These are phyloP conservation scores for Bungarus multicinctus DNA, from an alignment of 2,113 vertebrate species.

Conservation along the genomic window DNA sequence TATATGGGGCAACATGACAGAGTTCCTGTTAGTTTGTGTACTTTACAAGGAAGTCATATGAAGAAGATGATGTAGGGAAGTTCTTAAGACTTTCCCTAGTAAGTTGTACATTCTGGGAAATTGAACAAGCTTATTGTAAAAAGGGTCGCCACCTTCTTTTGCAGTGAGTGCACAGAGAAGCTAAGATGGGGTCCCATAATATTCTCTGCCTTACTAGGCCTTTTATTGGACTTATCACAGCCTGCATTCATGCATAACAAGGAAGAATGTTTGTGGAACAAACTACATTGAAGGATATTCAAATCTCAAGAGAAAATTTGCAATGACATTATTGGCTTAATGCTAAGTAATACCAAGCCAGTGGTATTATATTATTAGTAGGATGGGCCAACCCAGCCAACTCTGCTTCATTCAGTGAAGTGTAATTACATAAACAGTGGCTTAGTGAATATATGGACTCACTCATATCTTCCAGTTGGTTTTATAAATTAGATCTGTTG, in stretches of 20 bases:
- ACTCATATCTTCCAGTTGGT: not conserved
- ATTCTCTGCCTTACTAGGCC: not conserved
- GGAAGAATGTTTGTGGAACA: not conserved
- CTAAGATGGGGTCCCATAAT: not conserved
- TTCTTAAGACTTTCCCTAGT: not conserved
- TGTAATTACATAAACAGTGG: not conserved
- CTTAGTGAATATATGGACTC: not conserved
- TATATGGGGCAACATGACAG: not conserved
- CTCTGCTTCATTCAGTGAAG: not conserved
- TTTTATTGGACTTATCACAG: not conserved
- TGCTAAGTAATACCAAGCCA: not conserved
- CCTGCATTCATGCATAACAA: not conserved
- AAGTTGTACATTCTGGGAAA: not conserved
- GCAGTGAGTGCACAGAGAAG: not conserved
- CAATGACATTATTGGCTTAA: not conserved
- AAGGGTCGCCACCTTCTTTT: not conserved
- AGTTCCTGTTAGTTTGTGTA: not conserved
- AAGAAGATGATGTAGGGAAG: not conserved
- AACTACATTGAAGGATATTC: not conserved
- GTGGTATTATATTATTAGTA: not conserved
- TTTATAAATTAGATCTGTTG: not conserved
- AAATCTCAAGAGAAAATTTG: not conserved
- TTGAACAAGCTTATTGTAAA: not conserved
- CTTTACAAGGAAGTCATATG: not conserved
- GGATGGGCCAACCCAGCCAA: not conserved